phyloP scores from a whole-genome alignment of 2,113 vertebrate species.

The Alaudala cheleensis region DNA sequence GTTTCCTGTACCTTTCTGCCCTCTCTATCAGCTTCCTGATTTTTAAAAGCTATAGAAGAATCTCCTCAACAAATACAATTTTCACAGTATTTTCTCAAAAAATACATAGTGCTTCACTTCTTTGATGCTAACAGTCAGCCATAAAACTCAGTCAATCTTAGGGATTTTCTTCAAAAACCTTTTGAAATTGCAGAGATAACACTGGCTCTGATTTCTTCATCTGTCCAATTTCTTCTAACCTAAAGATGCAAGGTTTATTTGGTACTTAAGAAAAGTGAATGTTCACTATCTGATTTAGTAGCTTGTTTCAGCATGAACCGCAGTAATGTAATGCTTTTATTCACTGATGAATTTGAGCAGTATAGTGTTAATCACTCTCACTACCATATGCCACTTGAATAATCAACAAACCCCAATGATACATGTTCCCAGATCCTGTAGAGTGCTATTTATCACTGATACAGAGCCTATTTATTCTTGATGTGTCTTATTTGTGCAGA shows the following conservation, averaged over 20 bases:
- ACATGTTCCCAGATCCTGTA: slow-evolving; percentile 26
- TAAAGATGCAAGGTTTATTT: neutral
- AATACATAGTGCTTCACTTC: neutral
- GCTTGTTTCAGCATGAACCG: slow-evolving; percentile 30
- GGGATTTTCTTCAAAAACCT: neutral
- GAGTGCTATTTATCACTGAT: slow-evolving; percentile 39
- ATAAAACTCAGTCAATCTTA: neutral
- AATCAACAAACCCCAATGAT: slow-evolving; percentile 63
- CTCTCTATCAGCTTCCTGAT: neutral
- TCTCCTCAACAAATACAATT: neutral
- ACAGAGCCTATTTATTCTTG: slow-evolving; percentile 20
- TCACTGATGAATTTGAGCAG: slow-evolving; percentile 62
- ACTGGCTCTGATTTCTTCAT: neutral
- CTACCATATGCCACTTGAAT: slow-evolving; percentile 64
- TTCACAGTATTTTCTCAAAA: neutral
- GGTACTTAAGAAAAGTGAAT: slow-evolving; percentile 22
- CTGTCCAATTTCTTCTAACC: neutral
- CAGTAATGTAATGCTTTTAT: slow-evolving; percentile 42
- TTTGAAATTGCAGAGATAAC: neutral
- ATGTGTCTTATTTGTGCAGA: slow-evolving; percentile 49
- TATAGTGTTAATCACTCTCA: slow-evolving; percentile 60
- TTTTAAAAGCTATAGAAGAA: neutral
- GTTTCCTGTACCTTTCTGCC: neutral
- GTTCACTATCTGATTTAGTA: slow-evolving; percentile 51
- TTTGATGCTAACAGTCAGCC: neutral